Evolutionary conservation across 2,888 invertebrate species (phyloP), one percentile per base, ranked within the genome.

Genomic region (Rhogogaster chlorosoma): DNA sequence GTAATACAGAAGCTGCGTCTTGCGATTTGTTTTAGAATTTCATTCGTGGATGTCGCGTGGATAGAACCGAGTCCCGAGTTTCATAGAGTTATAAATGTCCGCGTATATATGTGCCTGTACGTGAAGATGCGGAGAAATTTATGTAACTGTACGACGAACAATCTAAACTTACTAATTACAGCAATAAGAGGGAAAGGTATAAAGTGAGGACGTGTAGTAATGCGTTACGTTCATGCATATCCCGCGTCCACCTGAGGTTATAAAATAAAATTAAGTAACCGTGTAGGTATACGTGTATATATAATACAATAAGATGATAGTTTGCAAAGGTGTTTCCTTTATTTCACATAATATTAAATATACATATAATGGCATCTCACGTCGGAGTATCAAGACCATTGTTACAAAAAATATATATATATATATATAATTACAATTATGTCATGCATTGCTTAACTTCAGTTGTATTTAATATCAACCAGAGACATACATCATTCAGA

Each of bases 281-380:
- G n/a, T n/a, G n/a, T n/a, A n/a, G n/a, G n/a, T n/a, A n/a, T n/a
- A 45, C 12, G 12, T 42, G 42, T 64, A 32, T 32, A 22, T 49
- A 42, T 73, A 73, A 77, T 57, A 61, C 80, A 61, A 80, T 80
- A 80, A 61, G 61, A 80, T 80, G 57, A 61, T 61, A 26, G 88
- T 88, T 90, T 91, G 89, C 88, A 91, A 90, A 90, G 88, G 86
- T 88, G 87, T 90, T 91, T 90, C 87, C 89, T 90, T 91, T 91
- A 90, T 91, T 91, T 91, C 90, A 87, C 89, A 70, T 67, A 80
- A 80, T 80, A 80, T 80, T 89, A 91, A 92, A 91, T 53, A 92
- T 92, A 90, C 91, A 91, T 91, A 90, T 91, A 91, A 92, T 92
- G 92, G 92, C 92, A 92, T 91, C 90, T 90, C 89, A 90, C 89